A percentile compares a stretch with the other conserved stretches of the same genome.
These are phyloP conservation scores for Cosmia pyralina DNA, from an alignment of 2,888 invertebrate genomes.

Conservation along the genomic window DNA sequence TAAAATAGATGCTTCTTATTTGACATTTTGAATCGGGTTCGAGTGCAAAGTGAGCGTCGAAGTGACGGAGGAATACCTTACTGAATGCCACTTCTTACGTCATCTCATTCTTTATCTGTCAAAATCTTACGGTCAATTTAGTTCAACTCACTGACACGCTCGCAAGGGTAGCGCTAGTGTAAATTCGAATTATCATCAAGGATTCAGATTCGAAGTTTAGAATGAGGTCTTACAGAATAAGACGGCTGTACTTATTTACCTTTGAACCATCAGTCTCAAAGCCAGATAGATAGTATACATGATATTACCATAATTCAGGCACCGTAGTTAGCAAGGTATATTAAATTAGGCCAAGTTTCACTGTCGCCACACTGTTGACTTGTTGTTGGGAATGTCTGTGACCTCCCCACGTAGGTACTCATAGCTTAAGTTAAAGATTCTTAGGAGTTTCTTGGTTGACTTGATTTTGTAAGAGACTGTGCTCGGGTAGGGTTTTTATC, in stretches of 20 bases:
- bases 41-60: too few species aligned
- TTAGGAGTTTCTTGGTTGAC: background rate
- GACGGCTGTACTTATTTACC: constrained; percentile 7
- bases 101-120: too few species aligned
- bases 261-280: background rate
- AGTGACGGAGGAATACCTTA: too few species aligned
- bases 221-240: too few species aligned
- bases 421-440: constrained; percentile 14
- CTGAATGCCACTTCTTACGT: too few species aligned
- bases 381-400: constrained; percentile 36
- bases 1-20: too few species aligned
- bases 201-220: too few species aligned
- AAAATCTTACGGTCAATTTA: too few species aligned
- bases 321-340: constrained; percentile 33
- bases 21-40: too few species aligned
- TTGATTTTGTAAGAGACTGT: constrained; percentile 1
- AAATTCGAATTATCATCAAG: too few species aligned
- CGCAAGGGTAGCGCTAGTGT: too few species aligned
- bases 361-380: constrained; percentile 38
- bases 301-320: constrained; percentile 46
- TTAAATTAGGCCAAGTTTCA: constrained; percentile 57
- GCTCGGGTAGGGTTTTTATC: background rate
- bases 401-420: constrained; percentile 15
- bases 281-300: constrained; percentile 20
- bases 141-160: too few species aligned